These are phyloP conservation scores for Dusona sp. DNA, from an alignment of 2,888 invertebrate species.

Conservation along the genomic window DNA sequence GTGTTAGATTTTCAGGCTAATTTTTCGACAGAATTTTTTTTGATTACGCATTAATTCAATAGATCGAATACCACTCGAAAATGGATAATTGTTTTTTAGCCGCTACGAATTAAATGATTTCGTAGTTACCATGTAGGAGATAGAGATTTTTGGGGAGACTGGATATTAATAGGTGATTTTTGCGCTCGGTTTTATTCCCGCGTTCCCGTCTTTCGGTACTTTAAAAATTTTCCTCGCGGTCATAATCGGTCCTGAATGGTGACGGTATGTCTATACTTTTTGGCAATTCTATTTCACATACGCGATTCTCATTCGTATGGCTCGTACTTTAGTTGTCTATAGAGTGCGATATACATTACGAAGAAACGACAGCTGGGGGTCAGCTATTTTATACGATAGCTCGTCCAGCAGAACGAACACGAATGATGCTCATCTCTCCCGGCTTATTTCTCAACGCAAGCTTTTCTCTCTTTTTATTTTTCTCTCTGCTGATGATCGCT, in stretches of 20 bases:
- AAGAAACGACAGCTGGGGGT: slow-evolving; percentile 63
- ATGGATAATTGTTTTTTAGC: background rate
- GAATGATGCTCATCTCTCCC: slow-evolving; percentile 44
- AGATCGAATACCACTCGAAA: background rate
- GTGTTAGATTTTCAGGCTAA: background rate
- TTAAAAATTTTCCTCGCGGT: slow-evolving; percentile 32
- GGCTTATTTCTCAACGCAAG: slow-evolving; percentile 32
- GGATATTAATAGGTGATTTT: slow-evolving; percentile 37
- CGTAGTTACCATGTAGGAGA: slow-evolving; percentile 22
- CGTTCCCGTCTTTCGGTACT: slow-evolving; percentile 7
- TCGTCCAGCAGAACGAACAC: slow-evolving; percentile 36
- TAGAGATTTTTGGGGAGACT: slow-evolving; percentile 21
- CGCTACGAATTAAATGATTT: background rate
- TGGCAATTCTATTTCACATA: slow-evolving; percentile 36
- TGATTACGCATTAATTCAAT: background rate
- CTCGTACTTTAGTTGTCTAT: slow-evolving; percentile 24
- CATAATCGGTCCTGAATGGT: slow-evolving; percentile 1
- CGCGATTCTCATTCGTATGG: slow-evolving; percentile 30
- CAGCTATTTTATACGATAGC: slow-evolving; percentile 58
- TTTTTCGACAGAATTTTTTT: background rate
- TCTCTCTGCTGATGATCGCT: slow-evolving; percentile 31
- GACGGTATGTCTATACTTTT: slow-evolving; percentile 11
- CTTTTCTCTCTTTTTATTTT: slow-evolving; percentile 23
- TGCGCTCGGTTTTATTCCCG: slow-evolving; percentile 29
- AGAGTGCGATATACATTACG: slow-evolving; percentile 33